Conservation (phyloP, 2,113 vertebrate genomes). For the Vulpes lagopus region DNA sequence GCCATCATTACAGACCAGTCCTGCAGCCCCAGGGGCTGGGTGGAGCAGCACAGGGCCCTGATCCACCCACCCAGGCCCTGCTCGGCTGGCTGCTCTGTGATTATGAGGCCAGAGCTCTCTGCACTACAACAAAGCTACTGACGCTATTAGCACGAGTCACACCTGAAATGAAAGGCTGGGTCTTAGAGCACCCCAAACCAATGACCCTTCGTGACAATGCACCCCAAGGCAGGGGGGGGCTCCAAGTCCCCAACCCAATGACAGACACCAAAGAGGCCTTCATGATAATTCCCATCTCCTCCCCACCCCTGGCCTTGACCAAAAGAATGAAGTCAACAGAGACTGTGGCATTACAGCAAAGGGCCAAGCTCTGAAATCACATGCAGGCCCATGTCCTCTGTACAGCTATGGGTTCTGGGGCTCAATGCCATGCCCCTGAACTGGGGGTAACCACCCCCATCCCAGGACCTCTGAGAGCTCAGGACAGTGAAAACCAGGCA, state of each 20-base stretch:
- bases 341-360: fast-evolving
- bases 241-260: background rate
- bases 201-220: background rate
- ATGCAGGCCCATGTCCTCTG: fast-evolving
- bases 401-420: background rate
- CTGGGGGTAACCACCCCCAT: background rate
- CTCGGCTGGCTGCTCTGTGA: fast-evolving
- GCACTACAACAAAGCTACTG: background rate
- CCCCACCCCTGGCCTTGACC: background rate
- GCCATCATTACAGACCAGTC: background rate
- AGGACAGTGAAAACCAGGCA: background rate
- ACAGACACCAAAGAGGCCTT: background rate
- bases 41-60: too few species aligned
- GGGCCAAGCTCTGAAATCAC: fast-evolving
- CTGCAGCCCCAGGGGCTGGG: background rate
- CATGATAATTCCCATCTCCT: background rate
- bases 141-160: fast-evolving
- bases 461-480: background rate
- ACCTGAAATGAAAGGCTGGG: background rate
- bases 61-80: background rate
- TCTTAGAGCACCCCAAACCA: background rate
- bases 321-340: background rate
- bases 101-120: background rate
- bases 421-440: background rate
- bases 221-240: background rate